phyloP scores from a whole-genome alignment of 1,140 invertebrate species.

The Psix sp. region DNA sequence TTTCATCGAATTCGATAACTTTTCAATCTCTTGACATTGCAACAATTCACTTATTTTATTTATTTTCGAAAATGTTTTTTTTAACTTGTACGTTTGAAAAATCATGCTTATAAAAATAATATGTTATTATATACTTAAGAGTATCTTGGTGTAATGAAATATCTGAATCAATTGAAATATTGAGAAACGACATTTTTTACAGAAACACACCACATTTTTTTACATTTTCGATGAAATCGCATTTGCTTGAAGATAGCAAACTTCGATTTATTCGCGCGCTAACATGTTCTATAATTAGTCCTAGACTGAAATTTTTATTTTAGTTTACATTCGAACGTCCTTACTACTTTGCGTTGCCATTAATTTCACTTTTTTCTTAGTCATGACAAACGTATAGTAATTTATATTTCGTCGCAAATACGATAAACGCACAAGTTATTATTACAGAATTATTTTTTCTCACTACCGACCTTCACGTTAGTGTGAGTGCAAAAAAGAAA shows the following conservation, averaged over 20 bases:
- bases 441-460: slow-evolving; percentile 59
- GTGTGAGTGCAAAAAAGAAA: slow-evolving; percentile 33
- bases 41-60: no score
- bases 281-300: slow-evolving; percentile 75
- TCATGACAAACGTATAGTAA: slow-evolving; percentile 53
- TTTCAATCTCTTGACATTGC: no score
- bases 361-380: slow-evolving; percentile 51
- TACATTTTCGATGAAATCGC: slow-evolving; percentile 33
- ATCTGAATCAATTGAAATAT: no score
- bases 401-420: slow-evolving; percentile 45
- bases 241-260: slow-evolving; percentile 60
- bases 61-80: no score
- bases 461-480: slow-evolving; percentile 43
- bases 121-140: no score
- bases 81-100: no score
- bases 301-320: slow-evolving; percentile 73
- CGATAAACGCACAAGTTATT: slow-evolving; percentile 51
- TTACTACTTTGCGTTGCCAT: slow-evolving; percentile 63
- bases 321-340: slow-evolving; percentile 76
- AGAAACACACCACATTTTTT: no score
- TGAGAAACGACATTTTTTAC: no score
- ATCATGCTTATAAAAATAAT: no score
- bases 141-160: no score
- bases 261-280: slow-evolving; percentile 58
- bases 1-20: no score